Base-by-base conservation (phyloP, 2,888 invertebrate species). In the Congeria kusceri region DNA sequence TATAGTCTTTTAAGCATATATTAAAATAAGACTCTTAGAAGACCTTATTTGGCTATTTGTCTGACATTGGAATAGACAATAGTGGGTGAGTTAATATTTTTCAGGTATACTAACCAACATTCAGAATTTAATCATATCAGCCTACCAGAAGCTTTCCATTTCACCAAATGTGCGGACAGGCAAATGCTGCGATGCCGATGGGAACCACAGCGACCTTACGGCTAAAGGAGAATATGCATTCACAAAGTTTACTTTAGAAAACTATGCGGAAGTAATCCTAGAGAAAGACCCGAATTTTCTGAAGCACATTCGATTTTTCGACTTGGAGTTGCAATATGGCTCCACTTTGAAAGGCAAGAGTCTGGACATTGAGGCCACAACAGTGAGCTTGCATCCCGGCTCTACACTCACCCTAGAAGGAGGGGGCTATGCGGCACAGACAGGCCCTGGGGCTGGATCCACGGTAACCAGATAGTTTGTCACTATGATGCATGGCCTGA, bases 31-130 rank as follows among this genome's bases (percentile, higher is more conserved):
- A 44, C 9, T 44, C 46, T 44, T 44, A 44, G 18, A 18, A 44
- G 9, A 44, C 18, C 9, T 18, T 44, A 13, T 44, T 44, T 44
- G 9, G 18, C 18, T 44, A 44, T 44, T 44, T 44, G 46, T 44
- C 18, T 9, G 46, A 44, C 46, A 13, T 18, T 13, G 18, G 46
- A 44, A 9, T 44, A 13, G 9, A 9, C 9, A 44, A 44, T 44
- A 44, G 9, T 44, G 46, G 9, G 18, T 44, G 46, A 13, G 13
- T 59, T 27, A 11, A 25, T 59, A 20, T 46, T n/a, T 78, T 80
- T n/a, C 80, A 90, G 89, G 89, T 25, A 84, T 82, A 3, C 59
- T 90, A 18, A 83, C 87, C 9, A 89, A 89, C 75, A 83, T 88
- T 7, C 72, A 84, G 44, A 80, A 81, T 44, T 69, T 90, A 67